These are phyloP conservation scores for Lasioglossum albipes DNA, from an alignment of 1,140 invertebrate species.

Conservation along the genomic window DNA sequence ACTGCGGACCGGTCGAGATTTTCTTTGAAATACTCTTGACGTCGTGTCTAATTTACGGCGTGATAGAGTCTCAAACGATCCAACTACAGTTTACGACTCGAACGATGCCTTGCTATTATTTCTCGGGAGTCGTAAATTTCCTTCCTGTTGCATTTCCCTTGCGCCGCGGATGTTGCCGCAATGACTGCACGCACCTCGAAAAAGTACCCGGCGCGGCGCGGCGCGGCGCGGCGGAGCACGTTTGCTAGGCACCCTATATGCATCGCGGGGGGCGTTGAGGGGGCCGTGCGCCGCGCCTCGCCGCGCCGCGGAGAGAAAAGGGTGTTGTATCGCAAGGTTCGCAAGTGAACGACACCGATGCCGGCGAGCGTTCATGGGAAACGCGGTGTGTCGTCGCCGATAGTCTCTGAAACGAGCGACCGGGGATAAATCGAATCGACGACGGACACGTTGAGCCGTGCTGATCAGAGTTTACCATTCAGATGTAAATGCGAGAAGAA, in stretches of 20 bases:
- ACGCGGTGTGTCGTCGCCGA: neutral
- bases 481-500: neutral
- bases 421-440: neutral
- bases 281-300: neutral
- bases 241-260: slow-evolving; percentile 43
- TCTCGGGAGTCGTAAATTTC: slow-evolving; percentile 50
- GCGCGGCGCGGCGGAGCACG: slow-evolving; percentile 14
- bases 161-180: slow-evolving; percentile 34
- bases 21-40: slow-evolving; percentile 30
- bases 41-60: slow-evolving; percentile 50
- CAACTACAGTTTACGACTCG: slow-evolving; percentile 51
- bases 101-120: slow-evolving; percentile 50
- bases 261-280: slow-evolving; percentile 34
- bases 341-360: slow-evolving; percentile 3
- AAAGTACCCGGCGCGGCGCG: slow-evolving; percentile 34
- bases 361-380: slow-evolving; percentile 16
- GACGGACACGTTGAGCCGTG: no score
- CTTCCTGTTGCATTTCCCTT: slow-evolving; percentile 51
- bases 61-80: slow-evolving; percentile 37
- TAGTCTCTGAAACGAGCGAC: neutral
- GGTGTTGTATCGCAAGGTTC: slow-evolving; percentile 38
- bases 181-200: slow-evolving; percentile 28
- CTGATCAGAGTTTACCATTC: neutral
- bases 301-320: slow-evolving; percentile 24
- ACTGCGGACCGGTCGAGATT: neutral